A percentile compares a stretch with the other conserved stretches of the same genome.
phyloP scores from a whole-genome alignment of 2,113 vertebrate species.

The Sturnira hondurensis region DNA sequence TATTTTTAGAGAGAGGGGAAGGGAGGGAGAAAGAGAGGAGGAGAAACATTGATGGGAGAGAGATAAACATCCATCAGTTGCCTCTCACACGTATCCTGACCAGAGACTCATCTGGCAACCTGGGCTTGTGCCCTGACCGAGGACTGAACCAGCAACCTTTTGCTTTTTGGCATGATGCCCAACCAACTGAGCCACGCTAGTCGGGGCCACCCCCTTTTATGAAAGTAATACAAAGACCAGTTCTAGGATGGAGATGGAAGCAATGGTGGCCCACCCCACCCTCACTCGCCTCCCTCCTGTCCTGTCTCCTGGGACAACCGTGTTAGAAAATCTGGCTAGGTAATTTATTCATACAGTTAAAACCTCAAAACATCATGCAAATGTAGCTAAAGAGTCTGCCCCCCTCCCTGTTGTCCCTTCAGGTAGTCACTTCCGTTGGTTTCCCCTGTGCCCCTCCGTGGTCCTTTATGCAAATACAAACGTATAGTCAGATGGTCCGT shows the following conservation, averaged over 20 bases:
- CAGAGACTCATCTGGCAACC: no score
- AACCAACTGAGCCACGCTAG: no score
- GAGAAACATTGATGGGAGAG: no score
- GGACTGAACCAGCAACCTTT: no score
- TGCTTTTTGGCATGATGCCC: no score
- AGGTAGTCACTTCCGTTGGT: background rate
- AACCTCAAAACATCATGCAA: background rate
- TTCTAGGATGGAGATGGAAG: background rate
- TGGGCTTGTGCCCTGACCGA: no score
- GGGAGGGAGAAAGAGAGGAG: no score
- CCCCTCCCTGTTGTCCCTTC: background rate
- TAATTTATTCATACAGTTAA: background rate
- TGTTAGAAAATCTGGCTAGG: background rate
- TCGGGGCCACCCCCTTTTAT: background rate
- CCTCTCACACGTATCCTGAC: no score
- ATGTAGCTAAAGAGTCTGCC: background rate
- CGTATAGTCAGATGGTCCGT: background rate
- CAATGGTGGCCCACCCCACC: background rate
- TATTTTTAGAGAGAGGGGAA: no score
- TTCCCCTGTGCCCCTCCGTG: background rate
- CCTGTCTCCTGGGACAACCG: background rate
- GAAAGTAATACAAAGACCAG: background rate
- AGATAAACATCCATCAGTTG: no score
- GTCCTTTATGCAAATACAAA: background rate
- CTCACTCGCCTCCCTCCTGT: background rate